Evolutionary conservation across 2,113 vertebrate genomes (phyloP), one percentile per base, ranked within the genome.

Genomic region (Athene noctua): DNA sequence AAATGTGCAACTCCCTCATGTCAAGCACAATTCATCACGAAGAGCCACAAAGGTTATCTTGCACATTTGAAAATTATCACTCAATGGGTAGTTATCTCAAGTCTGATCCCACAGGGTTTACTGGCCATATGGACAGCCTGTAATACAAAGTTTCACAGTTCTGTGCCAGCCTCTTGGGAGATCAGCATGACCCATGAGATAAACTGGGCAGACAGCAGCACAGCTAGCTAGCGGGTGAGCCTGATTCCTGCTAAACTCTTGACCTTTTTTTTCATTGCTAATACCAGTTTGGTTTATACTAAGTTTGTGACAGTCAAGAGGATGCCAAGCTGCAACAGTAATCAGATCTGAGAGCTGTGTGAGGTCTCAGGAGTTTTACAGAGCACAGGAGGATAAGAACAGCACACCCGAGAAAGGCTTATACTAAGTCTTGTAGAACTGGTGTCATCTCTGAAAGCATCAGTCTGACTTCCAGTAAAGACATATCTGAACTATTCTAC

Each of bases 1-100:
- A 78, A 91, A 94, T 58, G 67, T 62, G 90, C 59, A 84, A 89
- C 90, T 80, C 72, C 38, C 36, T 80, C 9, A 12, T 32, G 72
- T 92, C 80, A 97, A 94, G 70, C 90, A 8, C 46, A 94, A 94
- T 84, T 70, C 38, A 91, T 86, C 94, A 86, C 51, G 46, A 62
- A 84, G 32, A 95, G 68, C 40, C 73, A 95, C 4, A 0, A 61
- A 92, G 55, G 83, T 95, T 94, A 95, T 84, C 89, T 78, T 46
- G 36, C 63, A 84, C 8, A 3, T 73, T 86, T 73, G 62, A 88
- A 94, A 94, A 91, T 80, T 80, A 91, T 42, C 73, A 52, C 46
- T 72, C 63, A 49, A 1, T 49, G 38, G 29, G 40, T 44, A 23
- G 54, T 70, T 92, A 86, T 83, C 66, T 91, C 46, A 51, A 26